phyloP scores from a whole-genome alignment of 2,113 vertebrate species.

The Cynopterus brachyotis region DNA sequence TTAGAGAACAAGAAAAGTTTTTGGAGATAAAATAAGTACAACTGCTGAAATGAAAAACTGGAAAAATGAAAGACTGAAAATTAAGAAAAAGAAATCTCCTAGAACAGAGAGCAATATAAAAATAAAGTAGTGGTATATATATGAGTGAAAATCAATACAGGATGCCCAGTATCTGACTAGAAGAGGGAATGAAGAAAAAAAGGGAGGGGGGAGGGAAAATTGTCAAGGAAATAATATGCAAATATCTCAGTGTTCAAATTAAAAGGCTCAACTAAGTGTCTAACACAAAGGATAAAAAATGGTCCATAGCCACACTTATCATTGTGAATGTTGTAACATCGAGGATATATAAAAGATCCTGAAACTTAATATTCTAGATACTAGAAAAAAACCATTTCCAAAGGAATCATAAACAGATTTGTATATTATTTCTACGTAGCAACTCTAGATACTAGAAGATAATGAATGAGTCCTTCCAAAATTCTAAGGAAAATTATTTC shows the following conservation, averaged over 20 bases:
- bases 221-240: background rate
- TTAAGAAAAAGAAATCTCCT: too few species aligned
- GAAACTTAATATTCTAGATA: background rate
- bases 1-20: background rate
- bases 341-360: background rate
- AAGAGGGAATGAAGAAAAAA: background rate
- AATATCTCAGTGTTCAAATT: background rate
- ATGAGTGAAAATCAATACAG: too few species aligned
- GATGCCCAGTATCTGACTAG: background rate
- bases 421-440: background rate
- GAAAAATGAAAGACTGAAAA: background rate
- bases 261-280: background rate
- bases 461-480: background rate
- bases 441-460: background rate
- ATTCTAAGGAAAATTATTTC: background rate
- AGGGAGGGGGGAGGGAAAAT: background rate
- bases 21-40: background rate
- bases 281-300: background rate
- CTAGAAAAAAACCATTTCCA: background rate
- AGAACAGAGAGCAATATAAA: too few species aligned
- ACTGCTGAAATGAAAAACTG: background rate
- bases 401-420: background rate
- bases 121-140: too few species aligned
- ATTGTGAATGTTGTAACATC: background rate
- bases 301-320: background rate